A percentile compares a stretch with the other conserved stretches of the same genome.
These are phyloP conservation scores for Bradypodion pumilum DNA, from an alignment of 2,797 vertebrate species.

Conservation along the genomic window DNA sequence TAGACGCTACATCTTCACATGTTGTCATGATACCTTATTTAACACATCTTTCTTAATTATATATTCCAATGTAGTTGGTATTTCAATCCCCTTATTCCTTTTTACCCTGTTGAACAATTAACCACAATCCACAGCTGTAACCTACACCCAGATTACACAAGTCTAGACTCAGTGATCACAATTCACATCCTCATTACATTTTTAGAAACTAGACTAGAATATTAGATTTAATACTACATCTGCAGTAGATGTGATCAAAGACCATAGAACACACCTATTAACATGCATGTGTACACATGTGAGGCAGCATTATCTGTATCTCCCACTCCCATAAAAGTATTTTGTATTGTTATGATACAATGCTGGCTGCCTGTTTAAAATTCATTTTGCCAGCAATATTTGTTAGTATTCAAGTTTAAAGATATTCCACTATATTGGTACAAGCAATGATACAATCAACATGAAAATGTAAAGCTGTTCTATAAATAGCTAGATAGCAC, in stretches of 20 bases:
- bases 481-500: background rate
- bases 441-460: background rate
- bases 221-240: background rate
- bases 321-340: background rate
- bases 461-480: background rate
- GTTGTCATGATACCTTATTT: too few relatives aligned
- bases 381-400: background rate
- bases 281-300: background rate
- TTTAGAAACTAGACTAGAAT: background rate
- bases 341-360: background rate
- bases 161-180: background rate
- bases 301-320: background rate
- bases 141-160: background rate
- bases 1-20: too few relatives aligned
- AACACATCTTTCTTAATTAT: background rate
- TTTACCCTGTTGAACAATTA: background rate
- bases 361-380: background rate
- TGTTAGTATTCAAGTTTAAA: background rate
- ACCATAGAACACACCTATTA: background rate
- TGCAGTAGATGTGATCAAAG: background rate
- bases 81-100: background rate
- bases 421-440: background rate
- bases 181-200: background rate
- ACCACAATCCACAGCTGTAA: background rate
- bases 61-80: background rate